phyloP scores from a whole-genome alignment of 2,888 invertebrate genomes.

The Ornithoptera alexandrae region DNA sequence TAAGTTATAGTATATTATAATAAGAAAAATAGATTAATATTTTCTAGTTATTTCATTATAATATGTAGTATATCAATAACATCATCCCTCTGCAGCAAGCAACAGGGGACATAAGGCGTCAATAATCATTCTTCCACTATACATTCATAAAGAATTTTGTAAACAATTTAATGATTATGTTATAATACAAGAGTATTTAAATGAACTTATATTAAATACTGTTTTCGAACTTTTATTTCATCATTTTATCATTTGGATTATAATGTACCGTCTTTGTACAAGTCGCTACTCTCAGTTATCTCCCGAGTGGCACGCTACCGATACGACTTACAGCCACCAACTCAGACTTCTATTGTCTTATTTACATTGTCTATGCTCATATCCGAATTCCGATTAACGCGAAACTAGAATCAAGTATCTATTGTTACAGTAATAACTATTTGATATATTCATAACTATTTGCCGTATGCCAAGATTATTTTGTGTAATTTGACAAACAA shows the following conservation, averaged over 20 bases:
- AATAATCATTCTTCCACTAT: too few species aligned
- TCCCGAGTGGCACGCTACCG: conserved; percentile 71
- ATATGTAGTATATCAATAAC: too few species aligned
- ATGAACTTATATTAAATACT: too few species aligned
- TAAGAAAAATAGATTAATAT: too few species aligned
- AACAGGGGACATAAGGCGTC: too few species aligned
- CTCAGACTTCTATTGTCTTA: conserved; percentile 71
- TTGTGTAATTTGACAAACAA: conserved; percentile 11
- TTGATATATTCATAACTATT: conserved; percentile 32
- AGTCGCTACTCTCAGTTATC: conserved; percentile 72
- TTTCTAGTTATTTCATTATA: too few species aligned
- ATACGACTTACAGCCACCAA: conserved; percentile 65
- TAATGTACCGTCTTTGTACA: conserved; percentile 74
- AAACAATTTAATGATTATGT: too few species aligned
- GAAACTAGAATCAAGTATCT: conserved; percentile 53
- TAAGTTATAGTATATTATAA: too few species aligned
- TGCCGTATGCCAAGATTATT: conserved; percentile 11
- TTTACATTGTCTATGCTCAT: conserved; percentile 78
- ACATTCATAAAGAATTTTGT: too few species aligned
- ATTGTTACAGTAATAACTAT: conserved; percentile 32
- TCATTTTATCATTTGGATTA: conserved; percentile 60
- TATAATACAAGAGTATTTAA: too few species aligned
- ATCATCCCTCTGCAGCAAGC: too few species aligned
- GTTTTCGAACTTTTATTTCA: too few species aligned
- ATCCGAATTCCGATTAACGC: conserved; percentile 72